Evolutionary conservation across 2,797 vertebrate species (phyloP), one percentile per base, ranked within the genome.

Genomic region (Sebastes itinus): DNA sequence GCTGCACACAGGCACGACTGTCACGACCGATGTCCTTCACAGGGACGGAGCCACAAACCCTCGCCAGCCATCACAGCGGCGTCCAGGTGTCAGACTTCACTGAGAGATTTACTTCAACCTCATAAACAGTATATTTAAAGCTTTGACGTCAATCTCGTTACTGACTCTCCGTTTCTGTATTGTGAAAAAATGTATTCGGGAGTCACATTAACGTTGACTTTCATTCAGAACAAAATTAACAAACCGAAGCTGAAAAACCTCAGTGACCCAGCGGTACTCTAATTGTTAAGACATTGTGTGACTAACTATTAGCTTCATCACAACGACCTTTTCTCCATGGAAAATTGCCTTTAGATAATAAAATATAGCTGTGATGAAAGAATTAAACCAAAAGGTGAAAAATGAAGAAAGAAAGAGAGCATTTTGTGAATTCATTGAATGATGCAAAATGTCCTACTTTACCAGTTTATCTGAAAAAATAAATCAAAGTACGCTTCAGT

Each of bases 241-340:
- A 73, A 78, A 77, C n/a, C 46, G 59, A 73, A 75, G 77, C 68
- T 2, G 2, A 46, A 63, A 70, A 72, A 22, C 6, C 65, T 83
- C 60, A 80, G 72, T 38, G 72, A 78, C 66, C 52, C 68, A n/a
- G 74, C 27, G 25, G 16, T 1, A 22, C 49, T 73, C 33, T 86
- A 83, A 88, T 81, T 84, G 58, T 65, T 72, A 23, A 58, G 77
- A 75, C 81, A 74, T 84, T 79, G 90, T 86, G 64, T 80, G 83
- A 79, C 65, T 28, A 65, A 74, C 52, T 32, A 87, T 86, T 89
- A 82, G 54, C 79, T 82, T 86, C 77, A 90, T 91, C 80, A 78
- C 13, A 49, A 55, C 74, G 67, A 86, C 89, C 80, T 88, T 46
- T 87, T 88, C 4, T 16, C 64, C 46, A 75, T 38, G 61, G 52